Conservation (phyloP, 2,113 vertebrate species). For the Siphamia tubifer region DNA sequence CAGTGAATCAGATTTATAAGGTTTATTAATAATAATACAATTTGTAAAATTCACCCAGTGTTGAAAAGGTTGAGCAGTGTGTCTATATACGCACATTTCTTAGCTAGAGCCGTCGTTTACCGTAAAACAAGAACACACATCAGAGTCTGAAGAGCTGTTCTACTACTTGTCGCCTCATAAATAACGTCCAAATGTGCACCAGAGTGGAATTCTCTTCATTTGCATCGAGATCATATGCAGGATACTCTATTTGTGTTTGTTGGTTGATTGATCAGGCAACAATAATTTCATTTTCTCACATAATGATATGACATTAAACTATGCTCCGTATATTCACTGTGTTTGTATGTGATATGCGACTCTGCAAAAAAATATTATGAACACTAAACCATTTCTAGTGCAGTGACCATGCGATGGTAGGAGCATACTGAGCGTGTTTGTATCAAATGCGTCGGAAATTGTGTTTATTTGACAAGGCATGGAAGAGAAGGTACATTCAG, state of each 20-base stretch:
- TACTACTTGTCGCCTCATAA: background rate
- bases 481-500: conserved; percentile 13
- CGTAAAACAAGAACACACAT: background rate
- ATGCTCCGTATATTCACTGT: conserved; percentile 16
- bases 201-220: too few species aligned
- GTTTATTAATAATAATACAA: too few species aligned
- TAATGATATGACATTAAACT: conserved; percentile 7
- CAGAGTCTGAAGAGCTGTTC: background rate
- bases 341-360: conserved; percentile 27
- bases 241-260: background rate
- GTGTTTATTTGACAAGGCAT: conserved; percentile 34
- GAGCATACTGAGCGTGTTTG: conserved; percentile 28
- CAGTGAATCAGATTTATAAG: too few species aligned
- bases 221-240: too few species aligned
- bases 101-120: too few species aligned
- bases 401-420: background rate
- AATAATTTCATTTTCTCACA: conserved; percentile 18
- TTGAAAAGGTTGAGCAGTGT: too few species aligned
- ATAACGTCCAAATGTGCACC: background rate
- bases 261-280: background rate
- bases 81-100: too few species aligned
- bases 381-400: background rate
- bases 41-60: too few species aligned
- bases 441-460: conserved; percentile 5
- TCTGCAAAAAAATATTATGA: conserved; percentile 21